Evolutionary conservation across 2,113 vertebrate genomes (phyloP), one percentile per base, ranked within the genome.

Genomic region (Peromyscus maniculatus): DNA sequence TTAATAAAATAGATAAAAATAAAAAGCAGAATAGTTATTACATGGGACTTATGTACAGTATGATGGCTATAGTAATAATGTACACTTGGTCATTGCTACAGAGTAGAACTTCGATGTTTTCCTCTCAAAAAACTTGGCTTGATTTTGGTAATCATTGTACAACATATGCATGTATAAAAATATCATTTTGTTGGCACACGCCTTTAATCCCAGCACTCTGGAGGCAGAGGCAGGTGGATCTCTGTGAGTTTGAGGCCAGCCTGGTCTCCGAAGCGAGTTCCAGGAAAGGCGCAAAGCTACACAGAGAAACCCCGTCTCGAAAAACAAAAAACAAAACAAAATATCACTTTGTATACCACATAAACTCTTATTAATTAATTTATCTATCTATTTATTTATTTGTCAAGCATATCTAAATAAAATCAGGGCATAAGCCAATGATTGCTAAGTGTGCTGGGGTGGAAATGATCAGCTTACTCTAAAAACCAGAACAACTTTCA

Each of bases 401-500:
- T 84, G 31, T 77, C 12, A 71, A 71, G 9, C 36, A 89, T 80
- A 36, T 33, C 64, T 89, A 33, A 57, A 39, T 69, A 94, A 89
- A 89, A n/a, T 17, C n/a, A 59, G 39, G 21, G 31, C 7, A 71
- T 39, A 94, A 59, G 7, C 24, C 39, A 91, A 10, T 86, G 43
- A 67, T 22, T 80, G 10, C 43, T 74, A 75, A 36, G 67, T 91
- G 19, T 1, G 2, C 19, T 95, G 28, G 36, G 11, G 22, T 90
- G 39, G 43, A 90, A 84, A 87, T 57, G 22, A 64, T n/a, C 24
- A 90, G 36, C 22, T 96, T 94, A 33, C 13, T 64, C 24, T 94
- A 15, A 89, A 91, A 93, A 95, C 36, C 33, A 79, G 88, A 92
- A 93, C 11, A 77, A 72, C 15, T 69, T n/a, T n/a, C 24, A 74